phyloP scores from a whole-genome alignment of 2,888 invertebrate genomes.

The Acanthosepion pharaonis region DNA sequence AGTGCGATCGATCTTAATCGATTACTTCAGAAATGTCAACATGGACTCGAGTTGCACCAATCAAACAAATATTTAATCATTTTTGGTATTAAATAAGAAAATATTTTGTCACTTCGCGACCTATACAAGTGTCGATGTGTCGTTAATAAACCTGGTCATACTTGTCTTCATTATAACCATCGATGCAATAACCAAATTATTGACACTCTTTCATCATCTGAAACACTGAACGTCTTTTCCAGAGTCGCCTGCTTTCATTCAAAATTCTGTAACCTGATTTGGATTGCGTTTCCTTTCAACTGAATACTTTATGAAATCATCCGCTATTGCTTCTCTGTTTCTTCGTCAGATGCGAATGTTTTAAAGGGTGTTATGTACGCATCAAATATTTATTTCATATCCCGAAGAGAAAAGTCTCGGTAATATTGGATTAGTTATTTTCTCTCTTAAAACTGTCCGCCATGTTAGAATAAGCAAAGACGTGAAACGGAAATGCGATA shows the following conservation, averaged over 20 bases:
- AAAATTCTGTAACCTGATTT: not conserved
- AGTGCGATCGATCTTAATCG: no score
- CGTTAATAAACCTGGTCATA: not conserved
- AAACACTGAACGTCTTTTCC: not conserved
- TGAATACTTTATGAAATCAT: not conserved
- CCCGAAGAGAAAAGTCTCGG: not conserved
- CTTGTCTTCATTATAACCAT: not conserved
- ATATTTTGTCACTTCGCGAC: no score
- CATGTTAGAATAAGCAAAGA: not conserved
- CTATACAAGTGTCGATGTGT: not conserved
- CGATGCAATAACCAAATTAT: not conserved
- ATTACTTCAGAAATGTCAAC: no score
- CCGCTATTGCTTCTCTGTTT: not conserved
- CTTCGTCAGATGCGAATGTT: not conserved
- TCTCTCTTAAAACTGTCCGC: not conserved
- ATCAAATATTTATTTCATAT: conserved; percentile 1
- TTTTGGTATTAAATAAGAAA: no score
- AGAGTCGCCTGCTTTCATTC: not conserved
- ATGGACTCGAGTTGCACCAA: no score
- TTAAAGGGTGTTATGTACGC: not conserved
- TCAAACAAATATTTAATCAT: no score
- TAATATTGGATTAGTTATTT: not conserved
- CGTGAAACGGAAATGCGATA: not conserved
- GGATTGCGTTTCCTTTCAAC: not conserved
- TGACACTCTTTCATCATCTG: not conserved